phyloP scores from a whole-genome alignment of 2,888 invertebrate species.

The Chironomus riparius region DNA sequence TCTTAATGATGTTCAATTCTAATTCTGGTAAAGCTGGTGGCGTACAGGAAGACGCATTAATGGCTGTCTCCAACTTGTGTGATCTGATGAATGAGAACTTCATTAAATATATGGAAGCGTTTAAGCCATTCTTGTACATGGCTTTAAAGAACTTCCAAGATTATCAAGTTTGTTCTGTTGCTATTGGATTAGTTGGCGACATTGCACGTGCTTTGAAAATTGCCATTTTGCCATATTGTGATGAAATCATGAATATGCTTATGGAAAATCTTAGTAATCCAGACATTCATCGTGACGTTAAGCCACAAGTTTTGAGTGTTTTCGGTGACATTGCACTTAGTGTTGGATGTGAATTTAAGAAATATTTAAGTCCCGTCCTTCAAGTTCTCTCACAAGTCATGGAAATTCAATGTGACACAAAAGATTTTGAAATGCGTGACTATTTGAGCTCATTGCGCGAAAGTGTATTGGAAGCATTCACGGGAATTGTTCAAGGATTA shows the following conservation, averaged over 20 bases:
- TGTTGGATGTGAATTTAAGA: constrained; percentile 86
- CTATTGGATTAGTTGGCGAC: constrained; percentile 96
- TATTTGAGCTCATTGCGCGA: constrained; percentile 92
- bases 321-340: constrained; percentile 97
- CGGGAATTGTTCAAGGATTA: constrained; percentile 96
- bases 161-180: constrained; percentile 84
- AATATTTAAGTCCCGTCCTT: constrained; percentile 80
- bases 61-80: constrained; percentile 92
- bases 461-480: constrained; percentile 94
- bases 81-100: constrained; percentile 90
- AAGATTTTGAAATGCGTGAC: constrained; percentile 92
- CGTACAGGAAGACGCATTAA: constrained; percentile 96
- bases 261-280: constrained; percentile 85
- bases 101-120: constrained; percentile 94
- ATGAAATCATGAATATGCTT: constrained; percentile 88
- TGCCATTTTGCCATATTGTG: constrained; percentile 85
- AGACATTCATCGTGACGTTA: constrained; percentile 85
- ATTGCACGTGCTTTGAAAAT: constrained; percentile 84
- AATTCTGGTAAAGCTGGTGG: constrained; percentile 81
- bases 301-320: constrained; percentile 92
- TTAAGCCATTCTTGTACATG: constrained; percentile 83
- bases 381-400: constrained; percentile 81
- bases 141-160: constrained; percentile 93
- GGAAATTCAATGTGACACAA: constrained; percentile 80
- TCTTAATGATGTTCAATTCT: constrained; percentile 90